Evolutionary conservation across 2,797 vertebrate species (phyloP).

Genomic region (Otus scops): DNA sequence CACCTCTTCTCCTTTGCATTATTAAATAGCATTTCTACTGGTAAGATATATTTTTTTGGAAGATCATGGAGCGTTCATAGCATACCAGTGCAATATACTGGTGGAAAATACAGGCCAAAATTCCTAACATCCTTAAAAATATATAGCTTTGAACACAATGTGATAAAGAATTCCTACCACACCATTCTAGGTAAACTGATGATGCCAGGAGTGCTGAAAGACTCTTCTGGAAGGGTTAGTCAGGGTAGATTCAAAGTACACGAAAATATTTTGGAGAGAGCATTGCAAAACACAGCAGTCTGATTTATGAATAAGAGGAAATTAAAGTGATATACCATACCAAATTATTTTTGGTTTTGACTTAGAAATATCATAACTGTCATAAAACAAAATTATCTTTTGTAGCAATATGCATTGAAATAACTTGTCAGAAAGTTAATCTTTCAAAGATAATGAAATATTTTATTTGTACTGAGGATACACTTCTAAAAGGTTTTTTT

Average conservation of each 20-base stretch:
- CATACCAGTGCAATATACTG: rapidly evolving
- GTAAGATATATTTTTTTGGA: rapidly evolving
- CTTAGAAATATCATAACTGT: constrained; percentile 48
- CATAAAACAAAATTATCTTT: constrained; percentile 57
- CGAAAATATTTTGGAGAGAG: not conserved
- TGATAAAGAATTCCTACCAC: not conserved
- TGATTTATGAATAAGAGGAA: constrained; percentile 49
- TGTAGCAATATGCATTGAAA: constrained; percentile 47
- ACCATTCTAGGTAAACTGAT: rapidly evolving
- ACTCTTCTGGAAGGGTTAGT: not conserved
- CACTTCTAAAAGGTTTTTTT: constrained; percentile 5
- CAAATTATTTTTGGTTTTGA: not conserved
- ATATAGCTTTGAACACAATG: not conserved
- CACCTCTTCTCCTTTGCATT: not conserved
- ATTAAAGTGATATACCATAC: not conserved
- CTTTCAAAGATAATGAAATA: constrained; percentile 45
- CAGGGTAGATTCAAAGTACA: not conserved
- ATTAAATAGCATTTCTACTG: not conserved
- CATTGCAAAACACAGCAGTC: not conserved
- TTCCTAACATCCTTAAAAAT: not conserved
- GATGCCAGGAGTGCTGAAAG: not conserved
- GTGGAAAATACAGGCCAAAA: not conserved
- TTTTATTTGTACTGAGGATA: constrained; percentile 2
- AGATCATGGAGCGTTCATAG: not conserved
- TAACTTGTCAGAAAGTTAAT: constrained; percentile 50